Conservation (phyloP, 2,113 vertebrate species). For the Noctilio leporinus region DNA sequence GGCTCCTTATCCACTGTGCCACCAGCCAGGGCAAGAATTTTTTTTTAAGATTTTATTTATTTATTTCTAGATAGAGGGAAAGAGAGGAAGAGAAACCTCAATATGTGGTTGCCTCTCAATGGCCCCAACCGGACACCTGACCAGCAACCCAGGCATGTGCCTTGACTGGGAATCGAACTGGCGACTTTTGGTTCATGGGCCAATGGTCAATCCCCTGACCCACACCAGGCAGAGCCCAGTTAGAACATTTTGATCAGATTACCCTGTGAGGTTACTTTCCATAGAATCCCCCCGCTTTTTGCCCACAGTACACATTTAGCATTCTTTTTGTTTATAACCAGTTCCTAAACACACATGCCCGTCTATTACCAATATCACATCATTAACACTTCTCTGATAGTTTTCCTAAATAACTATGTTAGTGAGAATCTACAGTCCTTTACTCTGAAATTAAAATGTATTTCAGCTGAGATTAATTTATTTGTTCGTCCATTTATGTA, state of each 20-base stretch:
- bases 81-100: too few species aligned
- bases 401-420: background rate
- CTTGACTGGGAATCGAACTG: too few species aligned
- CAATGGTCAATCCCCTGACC: too few species aligned
- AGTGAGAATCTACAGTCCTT: background rate
- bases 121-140: too few species aligned
- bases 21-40: too few species aligned
- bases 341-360: background rate
- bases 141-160: too few species aligned
- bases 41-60: too few species aligned
- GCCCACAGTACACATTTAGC: background rate
- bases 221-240: too few species aligned
- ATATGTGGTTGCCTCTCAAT: too few species aligned
- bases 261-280: background rate
- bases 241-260: background rate
- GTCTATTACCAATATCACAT: background rate
- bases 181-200: too few species aligned
- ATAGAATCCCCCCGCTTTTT: background rate
- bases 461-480: background rate
- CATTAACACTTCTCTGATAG: constrained; percentile 2
- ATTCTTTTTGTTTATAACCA: background rate
- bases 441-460: background rate
- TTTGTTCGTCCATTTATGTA: background rate
- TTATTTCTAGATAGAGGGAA: too few species aligned
- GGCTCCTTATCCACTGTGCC: too few species aligned